Percentiles rank a stretch among this genome's conserved stretches.
These are phyloP conservation scores for Anguilla marmorata DNA, from an alignment of 2,797 vertebrate genomes.

Conservation along the genomic window DNA sequence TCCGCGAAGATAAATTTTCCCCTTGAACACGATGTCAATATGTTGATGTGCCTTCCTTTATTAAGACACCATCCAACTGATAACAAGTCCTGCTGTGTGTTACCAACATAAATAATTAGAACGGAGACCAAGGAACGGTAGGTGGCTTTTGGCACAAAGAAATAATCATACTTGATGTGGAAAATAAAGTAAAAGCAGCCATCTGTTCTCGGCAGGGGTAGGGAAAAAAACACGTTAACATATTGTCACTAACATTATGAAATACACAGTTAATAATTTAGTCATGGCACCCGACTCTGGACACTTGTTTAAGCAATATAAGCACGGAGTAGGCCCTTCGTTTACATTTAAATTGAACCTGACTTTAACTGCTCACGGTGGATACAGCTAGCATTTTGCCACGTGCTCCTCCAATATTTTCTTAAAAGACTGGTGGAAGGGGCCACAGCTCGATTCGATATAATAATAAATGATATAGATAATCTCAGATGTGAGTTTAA, in stretches of 20 bases:
- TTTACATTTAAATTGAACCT: slow-evolving; percentile 60
- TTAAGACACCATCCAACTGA: slow-evolving; percentile 98
- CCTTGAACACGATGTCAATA: slow-evolving; percentile 99
- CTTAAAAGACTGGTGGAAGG: slow-evolving; percentile 46
- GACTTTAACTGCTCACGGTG: slow-evolving; percentile 52
- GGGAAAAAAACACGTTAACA: slow-evolving; percentile 95
- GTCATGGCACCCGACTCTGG: slow-evolving; percentile 84
- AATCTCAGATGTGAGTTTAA: slow-evolving; percentile 28
- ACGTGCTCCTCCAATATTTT: slow-evolving; percentile 52
- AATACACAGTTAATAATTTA: slow-evolving; percentile 99
- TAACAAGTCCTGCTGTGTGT: slow-evolving; percentile 99
- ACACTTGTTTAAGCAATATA: slow-evolving; percentile 80
- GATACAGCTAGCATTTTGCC: slow-evolving; percentile 55
- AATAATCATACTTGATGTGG: slow-evolving; percentile 99
- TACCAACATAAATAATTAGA: slow-evolving; percentile 99
- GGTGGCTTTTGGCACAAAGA: slow-evolving; percentile 99
- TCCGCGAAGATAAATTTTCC: slow-evolving; percentile 80
- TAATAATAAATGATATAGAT: slow-evolving; percentile 36
- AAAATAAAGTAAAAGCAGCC: slow-evolving; percentile 99
- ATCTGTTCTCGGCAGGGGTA: slow-evolving; percentile 97
- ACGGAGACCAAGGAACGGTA: slow-evolving; percentile 95
- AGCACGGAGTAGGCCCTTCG: slow-evolving; percentile 59
- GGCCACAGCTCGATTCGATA: neutral
- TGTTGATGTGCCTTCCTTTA: slow-evolving; percentile 98
- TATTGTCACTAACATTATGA: slow-evolving; percentile 99